phyloP scores from a whole-genome alignment of 2,113 vertebrate species.

The Ailurus styani region DNA sequence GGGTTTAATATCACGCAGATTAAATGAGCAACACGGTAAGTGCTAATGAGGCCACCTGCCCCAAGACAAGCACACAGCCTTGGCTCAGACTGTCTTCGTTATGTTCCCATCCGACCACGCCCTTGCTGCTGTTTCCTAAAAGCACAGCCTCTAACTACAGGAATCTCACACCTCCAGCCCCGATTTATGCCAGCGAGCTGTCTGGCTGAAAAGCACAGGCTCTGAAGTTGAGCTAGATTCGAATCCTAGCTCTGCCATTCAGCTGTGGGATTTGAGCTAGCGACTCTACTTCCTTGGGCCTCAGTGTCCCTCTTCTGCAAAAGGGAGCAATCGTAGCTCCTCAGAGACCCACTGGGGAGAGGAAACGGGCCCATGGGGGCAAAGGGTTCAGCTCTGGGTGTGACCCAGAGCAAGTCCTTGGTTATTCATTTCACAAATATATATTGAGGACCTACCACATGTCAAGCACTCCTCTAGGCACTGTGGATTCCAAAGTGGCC shows the following conservation, averaged over 20 bases:
- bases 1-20: neutral
- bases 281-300: neutral
- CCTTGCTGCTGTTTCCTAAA: neutral
- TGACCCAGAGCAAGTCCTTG: neutral
- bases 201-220: neutral
- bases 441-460: neutral
- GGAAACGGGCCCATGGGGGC: rapidly evolving
- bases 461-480: neutral
- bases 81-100: rapidly evolving
- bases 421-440: neutral
- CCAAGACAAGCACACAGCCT: rapidly evolving
- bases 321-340: neutral
- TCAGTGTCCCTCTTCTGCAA: neutral
- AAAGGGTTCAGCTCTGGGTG: neutral
- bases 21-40: neutral
- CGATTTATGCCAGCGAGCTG: rapidly evolving
- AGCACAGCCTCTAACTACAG: rapidly evolving
- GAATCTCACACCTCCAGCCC: neutral
- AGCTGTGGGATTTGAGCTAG: neutral
- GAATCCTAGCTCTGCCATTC: neutral
- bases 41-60: neutral
- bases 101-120: neutral
- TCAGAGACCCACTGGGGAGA: neutral
- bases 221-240: neutral
- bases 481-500: neutral